These are phyloP conservation scores for Pampusana beccarii DNA, from an alignment of 2,113 vertebrate species.

Conservation along the genomic window DNA sequence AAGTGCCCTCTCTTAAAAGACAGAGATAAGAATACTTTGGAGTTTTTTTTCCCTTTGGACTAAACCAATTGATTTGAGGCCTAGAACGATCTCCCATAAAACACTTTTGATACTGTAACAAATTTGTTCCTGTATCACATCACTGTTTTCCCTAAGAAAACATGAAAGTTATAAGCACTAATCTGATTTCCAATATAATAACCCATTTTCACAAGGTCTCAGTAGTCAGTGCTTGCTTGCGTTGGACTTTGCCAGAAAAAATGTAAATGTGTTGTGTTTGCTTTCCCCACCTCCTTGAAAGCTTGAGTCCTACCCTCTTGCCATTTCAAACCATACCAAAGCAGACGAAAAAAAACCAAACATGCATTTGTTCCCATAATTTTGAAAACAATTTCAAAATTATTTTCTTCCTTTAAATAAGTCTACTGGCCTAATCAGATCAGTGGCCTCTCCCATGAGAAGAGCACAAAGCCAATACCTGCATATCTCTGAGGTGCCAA, in stretches of 20 bases:
- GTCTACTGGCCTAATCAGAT: not conserved
- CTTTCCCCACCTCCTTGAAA: not conserved
- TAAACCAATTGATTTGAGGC: conserved; percentile 18
- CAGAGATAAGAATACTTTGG: conserved; percentile 18
- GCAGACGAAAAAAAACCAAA: not conserved
- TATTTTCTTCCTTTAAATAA: not conserved
- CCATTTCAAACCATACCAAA: not conserved
- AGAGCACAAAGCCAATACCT: not conserved
- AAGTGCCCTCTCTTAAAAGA: conserved; percentile 50
- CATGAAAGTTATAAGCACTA: not conserved
- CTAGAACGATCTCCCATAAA: not conserved
- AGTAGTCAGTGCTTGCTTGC: not conserved
- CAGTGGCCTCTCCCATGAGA: not conserved
- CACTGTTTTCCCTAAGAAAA: not conserved
- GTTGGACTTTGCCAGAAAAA: not conserved
- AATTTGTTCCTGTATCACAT: not conserved
- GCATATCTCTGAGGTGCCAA: not conserved
- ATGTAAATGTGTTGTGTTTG: not conserved
- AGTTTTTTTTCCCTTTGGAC: not conserved
- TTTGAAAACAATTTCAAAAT: not conserved
- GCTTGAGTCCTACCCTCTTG: not conserved
- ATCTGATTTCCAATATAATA: conserved; percentile 4
- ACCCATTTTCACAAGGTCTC: not conserved
- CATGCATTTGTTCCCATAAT: not conserved
- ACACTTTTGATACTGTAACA: not conserved